phyloP scores from a whole-genome alignment of 2,888 invertebrate species.

The Seladonia tumulorum region DNA sequence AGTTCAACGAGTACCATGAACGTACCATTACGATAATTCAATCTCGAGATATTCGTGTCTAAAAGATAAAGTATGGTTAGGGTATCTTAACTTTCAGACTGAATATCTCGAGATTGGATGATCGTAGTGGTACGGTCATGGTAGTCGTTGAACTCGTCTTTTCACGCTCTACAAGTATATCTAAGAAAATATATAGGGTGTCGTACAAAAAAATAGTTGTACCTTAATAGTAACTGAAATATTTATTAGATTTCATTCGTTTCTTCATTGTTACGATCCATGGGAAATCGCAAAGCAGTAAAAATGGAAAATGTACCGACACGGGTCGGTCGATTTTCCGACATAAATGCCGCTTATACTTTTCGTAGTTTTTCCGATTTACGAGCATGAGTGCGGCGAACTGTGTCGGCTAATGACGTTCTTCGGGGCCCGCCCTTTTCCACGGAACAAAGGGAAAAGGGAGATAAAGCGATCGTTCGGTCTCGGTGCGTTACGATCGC shows the following conservation, averaged over 20 bases:
- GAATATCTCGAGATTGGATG: neutral
- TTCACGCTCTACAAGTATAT: neutral
- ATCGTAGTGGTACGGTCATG: neutral
- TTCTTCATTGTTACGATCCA: neutral
- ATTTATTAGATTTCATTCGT: neutral
- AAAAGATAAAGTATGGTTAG: neutral
- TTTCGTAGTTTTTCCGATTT: neutral
- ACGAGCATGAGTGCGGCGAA: neutral
- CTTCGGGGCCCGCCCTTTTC: neutral
- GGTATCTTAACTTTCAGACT: no score
- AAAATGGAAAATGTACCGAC: neutral
- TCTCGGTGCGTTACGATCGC: conserved; percentile 23
- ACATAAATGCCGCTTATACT: neutral
- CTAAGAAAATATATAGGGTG: neutral
- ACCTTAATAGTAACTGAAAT: neutral
- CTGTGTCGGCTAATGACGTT: conserved; percentile 13
- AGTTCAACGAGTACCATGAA: neutral
- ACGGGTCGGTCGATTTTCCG: neutral
- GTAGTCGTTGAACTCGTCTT: neutral
- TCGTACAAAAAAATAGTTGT: neutral
- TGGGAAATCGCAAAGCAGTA: neutral
- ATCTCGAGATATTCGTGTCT: neutral
- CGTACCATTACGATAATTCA: neutral
- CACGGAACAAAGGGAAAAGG: neutral
- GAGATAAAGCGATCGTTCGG: conserved; percentile 16